A percentile compares a stretch with the other conserved stretches of the same genome.
phyloP scores from a whole-genome alignment of 2,113 vertebrate species.

The Brienomyrus brachyistius region DNA sequence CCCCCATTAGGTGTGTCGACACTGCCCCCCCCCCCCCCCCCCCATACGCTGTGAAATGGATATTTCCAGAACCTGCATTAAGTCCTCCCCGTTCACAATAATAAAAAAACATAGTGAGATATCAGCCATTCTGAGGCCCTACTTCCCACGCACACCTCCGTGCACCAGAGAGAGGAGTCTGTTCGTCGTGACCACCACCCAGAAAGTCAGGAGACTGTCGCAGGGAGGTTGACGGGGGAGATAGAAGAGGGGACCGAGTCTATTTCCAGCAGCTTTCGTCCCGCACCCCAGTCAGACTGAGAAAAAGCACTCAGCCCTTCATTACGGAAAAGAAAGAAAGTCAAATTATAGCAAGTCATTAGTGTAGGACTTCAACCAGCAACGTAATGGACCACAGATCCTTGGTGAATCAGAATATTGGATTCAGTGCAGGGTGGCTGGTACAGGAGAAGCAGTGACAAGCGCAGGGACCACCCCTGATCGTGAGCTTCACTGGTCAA shows the following conservation, averaged over 20 bases:
- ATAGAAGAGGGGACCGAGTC: background rate
- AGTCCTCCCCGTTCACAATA: background rate
- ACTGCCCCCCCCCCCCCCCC: too few species aligned
- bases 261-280: background rate
- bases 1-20: background rate
- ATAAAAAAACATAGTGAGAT: background rate
- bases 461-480: background rate
- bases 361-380: background rate
- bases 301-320: background rate
- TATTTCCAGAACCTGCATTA: constrained; percentile 5
- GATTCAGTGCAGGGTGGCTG: background rate
- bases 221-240: background rate
- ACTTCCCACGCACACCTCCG: constrained; percentile 5
- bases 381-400: background rate
- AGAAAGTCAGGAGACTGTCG: background rate
- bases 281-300: background rate
- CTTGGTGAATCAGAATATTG: background rate
- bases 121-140: background rate
- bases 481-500: background rate
- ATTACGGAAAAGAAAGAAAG: background rate
- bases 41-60: background rate
- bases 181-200: background rate
- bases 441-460: background rate
- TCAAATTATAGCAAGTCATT: background rate
- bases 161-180: background rate